Base-by-base conservation (phyloP, 2,888 invertebrate genomes). In the Serrognathus titanus region DNA sequence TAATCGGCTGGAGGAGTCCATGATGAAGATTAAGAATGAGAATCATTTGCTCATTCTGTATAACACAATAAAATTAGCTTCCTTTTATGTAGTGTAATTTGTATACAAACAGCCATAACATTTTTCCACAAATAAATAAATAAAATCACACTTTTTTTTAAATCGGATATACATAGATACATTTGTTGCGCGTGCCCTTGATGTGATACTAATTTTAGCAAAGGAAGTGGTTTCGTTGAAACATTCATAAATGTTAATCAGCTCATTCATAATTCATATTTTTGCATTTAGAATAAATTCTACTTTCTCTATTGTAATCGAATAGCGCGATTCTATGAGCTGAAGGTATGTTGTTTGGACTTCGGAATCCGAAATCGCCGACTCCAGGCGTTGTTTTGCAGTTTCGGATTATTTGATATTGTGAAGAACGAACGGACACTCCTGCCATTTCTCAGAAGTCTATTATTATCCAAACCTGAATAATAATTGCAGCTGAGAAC, bases 21-120 rank as follows among this genome's bases (percentile, higher is more conserved):
- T 69, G 82, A 85, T 72, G 79, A 84, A 73, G 80, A 84, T 58
- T 73, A 83, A 46, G 79, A 83, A 64, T 16, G 16, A 16, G 16
- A 3, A 16, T 16, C 16, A 16, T 1, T 16, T 16, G 16, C 16
- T 16, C 16, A 3, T 3, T 16, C 16, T 16, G 16, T 16, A 16
- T 16, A 16, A 16, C 0, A 16, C 16, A 16, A 16, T 16, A 16
- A 16, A 16, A 16, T 16, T 16, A 16, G 3, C 2, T 16, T 16
- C 16, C 16, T 16, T 16, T 1, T 16, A 16, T 16, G 16, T 16
- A 16, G 16, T 16, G 16, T 3, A 3, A 16, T 16, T 16, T 16
- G 16, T 16, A 16, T 2, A 16, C 16, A 16, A 16, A 16, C 2
- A 16, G 24, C 2, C 4, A 1, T 4, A 6, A 24, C 6, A 24